Evolutionary conservation across 2,797 vertebrate genomes (phyloP), one percentile per base, ranked within the genome.

Genomic region (Yasuhikotakia modesta): DNA sequence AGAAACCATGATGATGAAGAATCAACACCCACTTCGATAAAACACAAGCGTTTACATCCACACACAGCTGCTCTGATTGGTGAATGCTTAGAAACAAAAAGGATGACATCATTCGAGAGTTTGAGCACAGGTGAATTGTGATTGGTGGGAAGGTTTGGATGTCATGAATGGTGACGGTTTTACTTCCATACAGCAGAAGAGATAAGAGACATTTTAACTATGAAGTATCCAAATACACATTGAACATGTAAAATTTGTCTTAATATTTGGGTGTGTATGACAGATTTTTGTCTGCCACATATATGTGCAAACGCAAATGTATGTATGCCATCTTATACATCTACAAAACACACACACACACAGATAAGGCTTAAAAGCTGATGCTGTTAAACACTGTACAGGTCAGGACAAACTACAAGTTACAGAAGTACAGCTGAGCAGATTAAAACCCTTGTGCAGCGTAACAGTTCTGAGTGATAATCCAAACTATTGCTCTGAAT

Each of bases 1-100:
- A 8, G 66, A 52, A 69, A 68, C 22, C 63, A 79, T 58, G 61
- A 50, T 68, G 39, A 80, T 43, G 35, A 39, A 8, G 10, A 82
- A 46, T 71, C 11, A 71, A 58, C 27, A 69, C 60, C 43, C 61
- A 19, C 13, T 30, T 22, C 21, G 17, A 70, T 43, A 22, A 13
- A 69, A 71, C 43, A 65, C 17, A 17, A 67, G 35, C n/a, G 73
- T 55, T 55, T 11, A 48, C 67, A 70, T 6, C 69, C 21, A 78
- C 60, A 43, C 30, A 77, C 64, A 76, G 73, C 63, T 10, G n/a
- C 4, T n/a, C 30, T 6, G 27, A 55, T 65, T 14, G 75, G 39
- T 77, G 19, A 77, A 60, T 21, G 43, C 46, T 50, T 55, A 6
- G 12, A 39, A 14, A 60, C 46, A 50, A 48, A 71, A 61, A 24